Evolutionary conservation across 2,797 vertebrate genomes (phyloP), one percentile per base, ranked within the genome.

Genomic region (Ctenochaetus hawaiiensis): DNA sequence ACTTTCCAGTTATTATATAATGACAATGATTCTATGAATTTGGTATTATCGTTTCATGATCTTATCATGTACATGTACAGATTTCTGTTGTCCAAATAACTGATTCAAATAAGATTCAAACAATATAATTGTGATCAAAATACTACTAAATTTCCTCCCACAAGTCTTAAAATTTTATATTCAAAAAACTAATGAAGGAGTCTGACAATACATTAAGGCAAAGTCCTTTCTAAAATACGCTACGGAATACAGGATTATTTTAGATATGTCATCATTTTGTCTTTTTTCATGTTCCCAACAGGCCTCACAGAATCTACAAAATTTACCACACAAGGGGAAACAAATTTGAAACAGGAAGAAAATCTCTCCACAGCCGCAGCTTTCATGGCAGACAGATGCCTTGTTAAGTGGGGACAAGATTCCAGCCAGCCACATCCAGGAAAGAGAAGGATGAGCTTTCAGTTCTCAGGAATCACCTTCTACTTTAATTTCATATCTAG

Each of bases 401-500:
- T 51, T 52, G 17, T 75, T 43, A 71, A 81, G 68, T 34, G 13
- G 72, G 26, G 44, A 39, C 48, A 66, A 72, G 56, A 87, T 85
- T 78, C 72, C 20, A 37, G 71, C 67, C 26, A 49, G 64, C 78
- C 58, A 68, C 72, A 72, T 84, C 58, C 5, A 59, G 2, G 26
- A 58, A 20, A 62, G 72, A 56, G 77, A 51, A 49, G 66, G 60
- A 60, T 77, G 51, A 78, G 84, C 77, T 76, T 82, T 84, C 44
- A 82, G 65, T 83, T 86, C 73, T 84, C 62, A 79, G 73, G 78
- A 69, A 72, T 69, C 77, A 71, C 84, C 78, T 88, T 87, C 72
- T 85, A 80, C 84, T 93, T 92, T 83, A 20, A 78, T 92, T 92
- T 92, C 82, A 84, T 53, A 78, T 65, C 30, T 56, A 70, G 73